These are phyloP conservation scores for Lamellibrachia satsuma DNA, from an alignment of 2,888 invertebrate species.

Conservation along the genomic window DNA sequence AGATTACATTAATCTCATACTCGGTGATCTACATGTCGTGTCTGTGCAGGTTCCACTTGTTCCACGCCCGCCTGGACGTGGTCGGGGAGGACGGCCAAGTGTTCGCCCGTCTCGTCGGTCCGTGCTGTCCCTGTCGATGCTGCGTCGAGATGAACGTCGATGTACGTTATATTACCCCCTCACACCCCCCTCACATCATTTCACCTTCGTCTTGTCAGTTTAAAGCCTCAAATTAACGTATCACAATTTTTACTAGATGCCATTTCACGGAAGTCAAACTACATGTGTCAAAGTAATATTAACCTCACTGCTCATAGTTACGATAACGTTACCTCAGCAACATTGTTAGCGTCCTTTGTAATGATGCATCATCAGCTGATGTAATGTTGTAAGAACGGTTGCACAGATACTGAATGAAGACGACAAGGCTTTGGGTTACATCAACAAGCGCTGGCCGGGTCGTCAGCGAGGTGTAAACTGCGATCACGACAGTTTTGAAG, in stretches of 20 bases:
- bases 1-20: too few relatives aligned
- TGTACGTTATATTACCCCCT: constrained; percentile 38
- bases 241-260: neutral
- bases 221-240: neutral
- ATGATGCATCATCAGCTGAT: neutral
- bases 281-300: neutral
- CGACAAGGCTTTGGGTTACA: neutral
- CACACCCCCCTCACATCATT: too few relatives aligned
- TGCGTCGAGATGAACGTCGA: constrained; percentile 48
- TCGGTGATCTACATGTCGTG: neutral
- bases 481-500: neutral
- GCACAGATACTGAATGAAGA: neutral
- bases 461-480: neutral
- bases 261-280: neutral
- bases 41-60: constrained; percentile 41
- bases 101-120: constrained; percentile 45
- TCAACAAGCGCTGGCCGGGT: neutral
- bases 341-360: neutral
- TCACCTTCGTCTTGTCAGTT: neutral
- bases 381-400: too few relatives aligned
- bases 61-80: constrained; percentile 46
- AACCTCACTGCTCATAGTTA: neutral
- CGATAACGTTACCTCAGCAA: neutral
- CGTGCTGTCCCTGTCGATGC: constrained; percentile 48
- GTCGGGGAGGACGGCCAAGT: constrained; percentile 46